Base-by-base conservation (phyloP, 2,888 invertebrate species). In the Melikaiella ostensackeni region DNA sequence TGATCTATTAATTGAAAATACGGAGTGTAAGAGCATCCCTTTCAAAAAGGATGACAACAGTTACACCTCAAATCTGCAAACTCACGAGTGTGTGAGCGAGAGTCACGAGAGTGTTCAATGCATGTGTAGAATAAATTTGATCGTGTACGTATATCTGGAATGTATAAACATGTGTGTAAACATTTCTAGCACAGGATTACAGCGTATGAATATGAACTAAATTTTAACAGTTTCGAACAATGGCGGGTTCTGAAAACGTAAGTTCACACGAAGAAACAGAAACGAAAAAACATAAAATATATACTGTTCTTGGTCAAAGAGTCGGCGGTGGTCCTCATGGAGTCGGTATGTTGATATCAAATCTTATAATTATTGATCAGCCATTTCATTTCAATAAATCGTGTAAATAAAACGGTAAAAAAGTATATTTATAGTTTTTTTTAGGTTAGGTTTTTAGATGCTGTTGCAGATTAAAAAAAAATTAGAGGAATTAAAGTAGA, bases 251-350 rank as follows among this genome's bases (percentile, higher is more conserved):
- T 6, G 79, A 76, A 30, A 59, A 74, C 21, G 57, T 13, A 24
- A 24, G 24, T 9, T 13, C 57, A 1, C 4, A 57, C 0, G 24
- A 24, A 24, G 5, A 55, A 38, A 64, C 79, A 9, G 57, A 27
- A 9, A 6, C 46, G 33, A 66, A 80, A 13, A 1, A 64, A 30
- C 77, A 80, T 8, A 57, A 55, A 11, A 62, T 46, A 35, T 80
- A 82, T 61, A 50, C 79, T 7, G 93, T 93, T 66, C 88, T 93
- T 77, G 88, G 93, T 5, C 83, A 88, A 61, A 92, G 92, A 82
- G 89, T 91, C 81, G 91, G 92, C 3, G 92, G 91, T 73, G 94
- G 94, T 38, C 94, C 94, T 62, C 93, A 92, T 84, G 94, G 94
- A 27, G 87, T 94, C 86, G 94, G 94, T 94, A 91, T 1, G 57